These are phyloP conservation scores for Chelonus formosanus DNA, from an alignment of 2,888 invertebrate species.

Conservation along the genomic window DNA sequence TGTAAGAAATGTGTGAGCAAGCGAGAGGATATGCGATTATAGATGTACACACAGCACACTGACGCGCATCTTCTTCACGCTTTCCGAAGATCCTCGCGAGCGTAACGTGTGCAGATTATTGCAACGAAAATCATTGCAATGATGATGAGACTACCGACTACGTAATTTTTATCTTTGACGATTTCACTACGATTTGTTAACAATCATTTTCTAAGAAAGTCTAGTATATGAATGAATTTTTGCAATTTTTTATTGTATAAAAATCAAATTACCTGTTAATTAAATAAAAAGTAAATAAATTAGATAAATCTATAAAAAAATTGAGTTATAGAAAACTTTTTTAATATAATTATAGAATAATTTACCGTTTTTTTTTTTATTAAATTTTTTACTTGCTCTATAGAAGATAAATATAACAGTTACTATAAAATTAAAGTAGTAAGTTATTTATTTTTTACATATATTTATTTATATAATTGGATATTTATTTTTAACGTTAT, in stretches of 20 bases:
- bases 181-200: slow-evolving; percentile 35
- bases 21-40: slow-evolving; percentile 10
- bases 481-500: too few relatives aligned
- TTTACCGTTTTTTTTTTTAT: too few relatives aligned
- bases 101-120: slow-evolving; percentile 48
- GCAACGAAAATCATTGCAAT: slow-evolving; percentile 27
- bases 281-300: too few relatives aligned
- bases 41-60: slow-evolving; percentile 23
- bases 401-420: too few relatives aligned
- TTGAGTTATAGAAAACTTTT: too few relatives aligned
- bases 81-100: slow-evolving; percentile 59
- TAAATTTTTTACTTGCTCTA: too few relatives aligned
- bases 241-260: not conserved
- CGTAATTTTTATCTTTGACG: slow-evolving; percentile 36
- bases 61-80: slow-evolving; percentile 56
- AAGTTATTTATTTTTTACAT: too few relatives aligned
- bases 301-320: too few relatives aligned
- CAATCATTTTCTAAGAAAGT: not conserved
- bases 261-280: not conserved
- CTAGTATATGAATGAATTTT: not conserved
- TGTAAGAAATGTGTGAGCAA: slow-evolving; percentile 20
- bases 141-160: slow-evolving; percentile 33
- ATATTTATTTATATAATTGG: too few relatives aligned
- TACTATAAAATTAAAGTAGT: too few relatives aligned
- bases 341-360: too few relatives aligned